Evolutionary conservation across 2,888 invertebrate genomes (phyloP).

Genomic region (Drosophila bunnanda): DNA sequence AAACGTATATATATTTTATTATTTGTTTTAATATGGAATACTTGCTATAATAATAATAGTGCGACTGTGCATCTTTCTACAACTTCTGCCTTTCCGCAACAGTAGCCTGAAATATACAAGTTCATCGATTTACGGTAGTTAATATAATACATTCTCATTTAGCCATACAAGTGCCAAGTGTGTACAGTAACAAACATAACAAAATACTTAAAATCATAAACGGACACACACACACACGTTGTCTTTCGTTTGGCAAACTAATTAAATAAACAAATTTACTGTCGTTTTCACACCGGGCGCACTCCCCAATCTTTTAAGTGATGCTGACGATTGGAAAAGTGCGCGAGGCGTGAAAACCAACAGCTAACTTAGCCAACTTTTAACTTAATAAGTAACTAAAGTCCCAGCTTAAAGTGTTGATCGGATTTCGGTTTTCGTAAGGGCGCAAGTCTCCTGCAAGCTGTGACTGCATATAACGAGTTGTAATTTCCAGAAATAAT

Average conservation of each 20-base stretch:
- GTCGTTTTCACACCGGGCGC: slow-evolving; percentile 67
- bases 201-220: slow-evolving; percentile 58
- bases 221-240: slow-evolving; percentile 63
- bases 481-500: slow-evolving; percentile 70
- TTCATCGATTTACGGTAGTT: slow-evolving; percentile 69
- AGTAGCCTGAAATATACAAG: slow-evolving; percentile 67
- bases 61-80: slow-evolving; percentile 57
- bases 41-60: slow-evolving; percentile 68
- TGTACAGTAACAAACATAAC: slow-evolving; percentile 65
- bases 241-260: slow-evolving; percentile 41
- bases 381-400: slow-evolving; percentile 73
- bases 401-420: slow-evolving; percentile 64
- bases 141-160: slow-evolving; percentile 70
- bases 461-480: slow-evolving; percentile 58
- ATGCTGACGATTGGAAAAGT: slow-evolving; percentile 63
- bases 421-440: slow-evolving; percentile 9
- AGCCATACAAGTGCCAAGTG: slow-evolving; percentile 58
- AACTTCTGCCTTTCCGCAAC: slow-evolving; percentile 51
- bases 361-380: slow-evolving; percentile 45
- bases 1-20: slow-evolving; percentile 68
- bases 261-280: slow-evolving; percentile 17
- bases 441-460: slow-evolving; percentile 23
- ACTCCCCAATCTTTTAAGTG: slow-evolving; percentile 56
- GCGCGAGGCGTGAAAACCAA: slow-evolving; percentile 68
- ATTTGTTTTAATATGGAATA: slow-evolving; percentile 70